Evolutionary conservation across 2,113 vertebrate genomes (phyloP).

Genomic region (Rhinolophus ferrumequinum): DNA sequence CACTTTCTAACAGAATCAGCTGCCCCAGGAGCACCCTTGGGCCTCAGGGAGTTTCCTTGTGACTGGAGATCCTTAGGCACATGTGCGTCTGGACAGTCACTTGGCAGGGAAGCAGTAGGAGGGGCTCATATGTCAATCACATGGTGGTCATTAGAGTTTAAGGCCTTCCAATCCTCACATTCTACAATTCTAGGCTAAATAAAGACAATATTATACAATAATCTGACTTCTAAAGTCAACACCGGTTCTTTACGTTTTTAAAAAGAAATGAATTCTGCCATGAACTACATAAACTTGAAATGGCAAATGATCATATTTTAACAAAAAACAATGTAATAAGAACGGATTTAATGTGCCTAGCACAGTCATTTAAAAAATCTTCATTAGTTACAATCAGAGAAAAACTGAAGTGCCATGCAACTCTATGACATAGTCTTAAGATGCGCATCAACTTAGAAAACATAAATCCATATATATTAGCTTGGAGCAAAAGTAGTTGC

Average conservation of each 20-base stretch:
- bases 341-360: neutral
- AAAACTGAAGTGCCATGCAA: conserved; percentile 40
- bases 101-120: neutral
- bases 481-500: no score
- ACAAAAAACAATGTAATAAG: conserved; percentile 34
- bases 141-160: neutral
- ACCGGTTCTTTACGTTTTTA: conserved; percentile 41
- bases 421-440: conserved; percentile 1
- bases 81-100: neutral
- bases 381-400: conserved; percentile 10
- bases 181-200: neutral
- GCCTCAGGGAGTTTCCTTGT: neutral
- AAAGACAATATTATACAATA: neutral
- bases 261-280: conserved; percentile 15
- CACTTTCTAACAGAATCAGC: neutral
- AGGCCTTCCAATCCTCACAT: neutral
- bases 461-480: neutral
- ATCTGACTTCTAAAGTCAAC: neutral
- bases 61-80: neutral
- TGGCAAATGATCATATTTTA: neutral
- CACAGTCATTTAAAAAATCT: neutral
- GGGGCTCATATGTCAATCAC: neutral
- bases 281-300: conserved; percentile 43
- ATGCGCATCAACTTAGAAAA: conserved; percentile 26
- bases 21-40: neutral